Conservation (phyloP, 2,113 vertebrate genomes). For the Campylomormyrus numenius region DNA sequence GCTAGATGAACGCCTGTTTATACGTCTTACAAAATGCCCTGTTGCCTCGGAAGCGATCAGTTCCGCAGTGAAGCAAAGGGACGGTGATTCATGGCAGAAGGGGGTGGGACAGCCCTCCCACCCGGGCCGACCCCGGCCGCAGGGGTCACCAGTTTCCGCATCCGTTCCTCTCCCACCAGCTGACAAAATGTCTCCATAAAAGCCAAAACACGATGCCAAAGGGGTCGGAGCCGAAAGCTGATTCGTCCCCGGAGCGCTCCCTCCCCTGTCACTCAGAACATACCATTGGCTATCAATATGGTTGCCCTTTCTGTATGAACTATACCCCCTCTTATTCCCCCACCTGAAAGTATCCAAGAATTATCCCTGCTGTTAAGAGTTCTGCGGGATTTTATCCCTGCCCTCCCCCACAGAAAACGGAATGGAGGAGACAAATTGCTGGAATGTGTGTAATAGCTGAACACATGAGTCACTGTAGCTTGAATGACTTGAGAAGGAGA, state of each 20-base stretch:
- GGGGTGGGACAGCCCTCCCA: neutral
- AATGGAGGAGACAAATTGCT: neutral
- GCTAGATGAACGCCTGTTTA: neutral
- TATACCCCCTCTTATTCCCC: neutral
- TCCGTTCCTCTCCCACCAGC: neutral
- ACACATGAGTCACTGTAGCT: neutral
- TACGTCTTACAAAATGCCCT: neutral
- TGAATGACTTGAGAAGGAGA: neutral
- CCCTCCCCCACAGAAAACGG: neutral
- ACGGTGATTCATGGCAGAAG: slow-evolving; percentile 11
- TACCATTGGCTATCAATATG: neutral
- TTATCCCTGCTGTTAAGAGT: neutral
- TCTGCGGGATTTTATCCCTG: neutral
- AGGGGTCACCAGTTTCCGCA: neutral
- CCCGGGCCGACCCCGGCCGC: no score
- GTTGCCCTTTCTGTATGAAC: neutral
- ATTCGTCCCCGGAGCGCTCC: neutral
- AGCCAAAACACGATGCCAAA: neutral
- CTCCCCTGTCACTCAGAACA: neutral
- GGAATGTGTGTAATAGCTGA: neutral
- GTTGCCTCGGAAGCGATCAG: neutral
- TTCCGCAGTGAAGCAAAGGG: slow-evolving; percentile 14
- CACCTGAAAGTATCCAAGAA: neutral
- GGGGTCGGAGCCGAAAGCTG: neutral
- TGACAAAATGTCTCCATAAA: neutral